These are phyloP conservation scores for Darevskia mixta DNA, from an alignment of 2,797 vertebrate species.

Conservation along the genomic window DNA sequence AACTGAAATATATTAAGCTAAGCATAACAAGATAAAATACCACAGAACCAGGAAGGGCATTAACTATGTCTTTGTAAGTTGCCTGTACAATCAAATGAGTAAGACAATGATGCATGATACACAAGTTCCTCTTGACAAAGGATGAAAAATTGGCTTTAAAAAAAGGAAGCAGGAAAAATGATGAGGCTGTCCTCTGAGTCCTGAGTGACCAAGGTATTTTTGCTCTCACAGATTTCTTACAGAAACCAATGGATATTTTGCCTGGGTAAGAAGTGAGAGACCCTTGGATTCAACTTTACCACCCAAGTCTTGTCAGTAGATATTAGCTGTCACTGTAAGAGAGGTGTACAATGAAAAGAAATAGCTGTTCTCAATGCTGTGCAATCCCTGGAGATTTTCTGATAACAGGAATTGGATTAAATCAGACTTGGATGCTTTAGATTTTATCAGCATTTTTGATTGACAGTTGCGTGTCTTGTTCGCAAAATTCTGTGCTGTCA, in stretches of 20 bases:
- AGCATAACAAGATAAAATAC: not conserved
- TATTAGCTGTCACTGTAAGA: slow-evolving; percentile 21
- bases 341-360: slow-evolving; percentile 22
- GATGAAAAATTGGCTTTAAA: not conserved
- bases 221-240: not conserved
- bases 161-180: not conserved
- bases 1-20: slow-evolving; percentile 14
- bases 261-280: not conserved
- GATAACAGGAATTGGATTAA: not conserved
- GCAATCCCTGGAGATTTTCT: slow-evolving; percentile 46
- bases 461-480: slow-evolving; percentile 21
- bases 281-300: not conserved
- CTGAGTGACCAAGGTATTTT: not conserved
- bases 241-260: slow-evolving; percentile 10
- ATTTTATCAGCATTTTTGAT: slow-evolving; percentile 39
- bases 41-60: slow-evolving; percentile 5
- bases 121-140: accelerated
- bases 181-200: not conserved
- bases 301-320: not conserved
- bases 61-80: slow-evolving; percentile 9
- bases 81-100: not conserved
- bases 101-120: not conserved
- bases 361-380: slow-evolving; percentile 29
- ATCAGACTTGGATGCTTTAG: slow-evolving; percentile 15
- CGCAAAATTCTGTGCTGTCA: slow-evolving; percentile 44